phyloP scores from a whole-genome alignment of 2,797 vertebrate species.

The Galaxias olidus region DNA sequence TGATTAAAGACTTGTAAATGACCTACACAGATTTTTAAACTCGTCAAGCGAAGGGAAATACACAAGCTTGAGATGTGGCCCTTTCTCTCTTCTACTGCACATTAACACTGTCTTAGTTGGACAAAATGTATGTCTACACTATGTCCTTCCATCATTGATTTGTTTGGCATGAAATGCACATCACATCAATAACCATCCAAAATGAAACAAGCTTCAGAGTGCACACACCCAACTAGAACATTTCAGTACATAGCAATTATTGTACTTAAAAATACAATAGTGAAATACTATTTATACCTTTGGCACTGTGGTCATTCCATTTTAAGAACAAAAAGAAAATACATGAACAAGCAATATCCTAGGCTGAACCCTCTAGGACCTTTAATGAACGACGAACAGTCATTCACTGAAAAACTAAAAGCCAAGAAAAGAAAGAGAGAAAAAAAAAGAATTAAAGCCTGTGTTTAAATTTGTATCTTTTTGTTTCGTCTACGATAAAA shows the following conservation, averaged over 20 bases:
- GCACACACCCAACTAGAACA: conserved; percentile 15
- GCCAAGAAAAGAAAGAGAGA: conserved; percentile 21
- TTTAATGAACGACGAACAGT: neutral
- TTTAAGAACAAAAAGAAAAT: conserved; percentile 39
- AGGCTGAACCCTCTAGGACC: conserved; percentile 25
- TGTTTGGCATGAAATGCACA: conserved; percentile 28
- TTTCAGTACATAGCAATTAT: conserved; percentile 32
- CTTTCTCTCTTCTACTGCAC: neutral
- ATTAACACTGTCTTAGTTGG: neutral
- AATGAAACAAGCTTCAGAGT: conserved; percentile 18
- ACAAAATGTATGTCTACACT: neutral
- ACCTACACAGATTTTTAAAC: conserved; percentile 22
- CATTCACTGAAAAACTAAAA: conserved; percentile 1
- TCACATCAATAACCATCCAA: conserved; percentile 20
- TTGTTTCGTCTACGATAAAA: conserved; percentile 32
- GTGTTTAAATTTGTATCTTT: conserved; percentile 26
- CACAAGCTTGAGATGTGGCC: neutral
- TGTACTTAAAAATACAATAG: conserved; percentile 37
- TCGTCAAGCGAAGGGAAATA: conserved; percentile 1
- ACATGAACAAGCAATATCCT: conserved; percentile 33
- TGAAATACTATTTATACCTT: conserved; percentile 45
- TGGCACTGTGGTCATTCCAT: conserved; percentile 34
- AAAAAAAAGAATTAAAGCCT: neutral
- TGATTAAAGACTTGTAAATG: neutral
- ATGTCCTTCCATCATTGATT: neutral